Evolutionary conservation across 2,888 invertebrate genomes (phyloP), one percentile per base, ranked within the genome.

Genomic region (Corythucha ciliata): DNA sequence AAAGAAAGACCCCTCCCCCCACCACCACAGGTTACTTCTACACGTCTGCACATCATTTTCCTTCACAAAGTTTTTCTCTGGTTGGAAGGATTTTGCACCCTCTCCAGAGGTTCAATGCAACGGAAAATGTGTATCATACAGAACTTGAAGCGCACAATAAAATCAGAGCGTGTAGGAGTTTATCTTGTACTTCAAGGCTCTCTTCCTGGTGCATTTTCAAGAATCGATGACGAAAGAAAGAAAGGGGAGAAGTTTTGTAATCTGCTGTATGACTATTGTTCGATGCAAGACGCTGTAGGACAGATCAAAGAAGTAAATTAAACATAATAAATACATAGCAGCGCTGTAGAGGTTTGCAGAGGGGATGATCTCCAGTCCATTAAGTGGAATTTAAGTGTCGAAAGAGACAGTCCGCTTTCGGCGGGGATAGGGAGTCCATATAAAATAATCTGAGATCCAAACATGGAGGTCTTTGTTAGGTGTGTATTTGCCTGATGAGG

Each of bases 401-500:
- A 26, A 42, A 47, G 47, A 21, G 24, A 22, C n/a, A n/a, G n/a
- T 24, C 18, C 6, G 48, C 26, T 18, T 18, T 12, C 24, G 42
- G n/a, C 21, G 27, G 27, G 27, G 26, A 27, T 20, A 42, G 21
- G 42, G 21, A 16, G 48, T 26, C 33, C 49, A 49, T 49, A 49
- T 49, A 50, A 50, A 50, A 50, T 50, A 50, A 50, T 50, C 50
- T 50, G 42, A 50, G 50, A 44, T 42, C 50, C 50, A 50, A 50
- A 50, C 50, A 50, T 50, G 50, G 29, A 41, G 50, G 29, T 32
- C 50, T 44, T 50, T 50, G 50, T 50, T 42, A 22, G 49, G 42
- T 42, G 44, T 50, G 40, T 50, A 50, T 50, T 50, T 50, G 50
- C 50, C 33, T n/a, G n/a, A n/a, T n/a, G n/a, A n/a, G n/a, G n/a